Evolutionary conservation across 35 echinoderm and acorn worm genomes (phyloP).

Genomic region (Heliocidaris tuberculata): DNA sequence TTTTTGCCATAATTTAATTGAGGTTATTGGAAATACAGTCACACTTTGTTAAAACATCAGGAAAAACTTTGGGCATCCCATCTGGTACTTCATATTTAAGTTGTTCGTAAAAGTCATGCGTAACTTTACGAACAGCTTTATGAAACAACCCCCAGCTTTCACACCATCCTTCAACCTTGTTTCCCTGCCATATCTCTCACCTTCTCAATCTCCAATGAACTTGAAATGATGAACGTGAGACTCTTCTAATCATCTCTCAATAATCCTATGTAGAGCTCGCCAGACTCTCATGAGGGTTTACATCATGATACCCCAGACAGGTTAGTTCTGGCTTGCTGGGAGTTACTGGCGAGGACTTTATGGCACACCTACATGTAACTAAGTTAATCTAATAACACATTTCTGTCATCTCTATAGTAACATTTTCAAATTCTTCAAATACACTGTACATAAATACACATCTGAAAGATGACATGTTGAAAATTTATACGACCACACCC

Average conservation of each 20-base stretch:
- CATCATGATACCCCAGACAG: not conserved
- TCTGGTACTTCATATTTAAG: too few relatives aligned
- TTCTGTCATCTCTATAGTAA: not conserved
- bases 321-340: not conserved
- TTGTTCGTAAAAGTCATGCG: too few relatives aligned
- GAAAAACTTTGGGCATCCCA: too few relatives aligned
- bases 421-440: not conserved
- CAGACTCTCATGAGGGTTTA: not conserved
- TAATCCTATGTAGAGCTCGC: not conserved
- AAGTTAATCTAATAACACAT: not conserved
- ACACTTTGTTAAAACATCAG: too few relatives aligned
- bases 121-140: too few relatives aligned
- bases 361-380: not conserved
- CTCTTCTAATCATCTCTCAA: not conserved
- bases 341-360: not conserved
- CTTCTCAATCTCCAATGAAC: not conserved
- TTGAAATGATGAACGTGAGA: not conserved
- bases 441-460: not conserved
- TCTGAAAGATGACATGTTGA: not conserved
- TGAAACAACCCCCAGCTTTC: too few relatives aligned
- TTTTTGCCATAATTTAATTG: too few relatives aligned
- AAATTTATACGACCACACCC: too few relatives aligned
- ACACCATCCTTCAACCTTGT: too few relatives aligned
- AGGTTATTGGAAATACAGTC: too few relatives aligned
- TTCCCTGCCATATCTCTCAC: not conserved